Evolutionary conservation across 2,797 vertebrate genomes (phyloP).

Genomic region (Threskiornis aethiopicus): DNA sequence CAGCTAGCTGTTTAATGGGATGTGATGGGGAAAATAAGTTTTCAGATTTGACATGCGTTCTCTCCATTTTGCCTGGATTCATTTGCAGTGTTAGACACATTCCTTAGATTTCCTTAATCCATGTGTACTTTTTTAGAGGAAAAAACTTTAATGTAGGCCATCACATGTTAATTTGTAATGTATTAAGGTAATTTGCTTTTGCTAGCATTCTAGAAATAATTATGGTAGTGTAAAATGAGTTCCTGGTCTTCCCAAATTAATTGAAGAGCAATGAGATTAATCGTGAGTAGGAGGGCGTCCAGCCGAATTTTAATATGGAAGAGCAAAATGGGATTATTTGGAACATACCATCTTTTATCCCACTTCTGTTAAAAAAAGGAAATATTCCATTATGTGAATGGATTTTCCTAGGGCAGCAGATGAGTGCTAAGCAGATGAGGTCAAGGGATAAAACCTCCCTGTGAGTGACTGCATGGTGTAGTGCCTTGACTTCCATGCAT

Average conservation of each 20-base stretch:
- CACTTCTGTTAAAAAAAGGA: not conserved
- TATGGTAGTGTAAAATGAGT: not conserved
- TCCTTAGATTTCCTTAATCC: not conserved
- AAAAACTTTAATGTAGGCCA: not conserved
- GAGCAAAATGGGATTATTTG: not conserved
- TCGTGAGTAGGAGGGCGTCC: not conserved
- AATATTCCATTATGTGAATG: not conserved
- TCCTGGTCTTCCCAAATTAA: constrained; percentile 14
- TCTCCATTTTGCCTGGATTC: not conserved
- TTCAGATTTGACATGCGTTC: not conserved
- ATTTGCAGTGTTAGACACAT: not conserved
- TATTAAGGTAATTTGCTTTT: constrained; percentile 25
- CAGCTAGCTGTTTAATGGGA: constrained; percentile 11
- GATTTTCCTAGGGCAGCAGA: not conserved
- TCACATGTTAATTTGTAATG: not conserved
- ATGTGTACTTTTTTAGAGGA: not conserved
- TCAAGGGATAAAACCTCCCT: not conserved
- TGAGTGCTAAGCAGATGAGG: not conserved
- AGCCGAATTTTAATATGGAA: not conserved
- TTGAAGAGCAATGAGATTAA: constrained; percentile 22
- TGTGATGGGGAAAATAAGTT: not conserved
- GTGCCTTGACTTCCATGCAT: not conserved
- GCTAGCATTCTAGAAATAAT: constrained; percentile 18
- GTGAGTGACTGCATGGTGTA: not conserved
- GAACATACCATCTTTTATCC: not conserved